Evolutionary conservation across 2,113 vertebrate species (phyloP), one percentile per base, ranked within the genome.

Genomic region (Corythoichthys haematopterus): DNA sequence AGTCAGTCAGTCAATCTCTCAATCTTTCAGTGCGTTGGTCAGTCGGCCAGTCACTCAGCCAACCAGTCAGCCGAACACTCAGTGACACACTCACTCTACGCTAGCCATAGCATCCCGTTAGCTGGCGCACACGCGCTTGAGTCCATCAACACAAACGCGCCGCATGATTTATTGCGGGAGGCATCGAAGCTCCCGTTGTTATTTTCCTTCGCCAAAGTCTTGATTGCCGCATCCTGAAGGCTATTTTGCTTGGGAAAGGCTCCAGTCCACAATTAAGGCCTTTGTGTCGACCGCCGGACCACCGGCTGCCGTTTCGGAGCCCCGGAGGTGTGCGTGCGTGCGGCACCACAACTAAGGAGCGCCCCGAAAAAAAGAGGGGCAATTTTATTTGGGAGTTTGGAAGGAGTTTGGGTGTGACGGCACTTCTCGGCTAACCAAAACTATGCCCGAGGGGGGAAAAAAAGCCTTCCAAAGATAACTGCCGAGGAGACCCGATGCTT

Each of bases 161-260:
- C 75, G 84, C 85, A 80, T 88, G 88, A 91, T 90, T 87, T 87
- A 89, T 88, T 55, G 83, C 66, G 35, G 53, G 71, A 57, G 72
- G 75, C 66, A 16, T 60, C 4, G 68, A 74, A 4, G 76, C 79
- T 84, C 64, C 72, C 76, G 87, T 86, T 87, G 87, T 87, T 91
- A 86, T 91, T 88, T 87, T 89, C 80, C 72, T 68, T 90, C 66
- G 79, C 81, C 35, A 33, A 57, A 87, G 80, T 81, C 71, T 72
- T 90, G 91, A 91, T 86, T 89, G 88, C 90, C 84, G 89, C 80
- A 86, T 90, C 88, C 89, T 85, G 86, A 90, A 88, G 86, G 85
- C 76, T 90, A 83, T 84, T 89, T 84, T 80, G 80, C 80, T 88
- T 77, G 81, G 79, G 87, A 89, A 90, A 88, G 62, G 83, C 83